A percentile compares a stretch with the other conserved stretches of the same genome.
Evolutionary conservation across 2,888 invertebrate species (phyloP).

Genomic region (Cataglyphis albicans): DNA sequence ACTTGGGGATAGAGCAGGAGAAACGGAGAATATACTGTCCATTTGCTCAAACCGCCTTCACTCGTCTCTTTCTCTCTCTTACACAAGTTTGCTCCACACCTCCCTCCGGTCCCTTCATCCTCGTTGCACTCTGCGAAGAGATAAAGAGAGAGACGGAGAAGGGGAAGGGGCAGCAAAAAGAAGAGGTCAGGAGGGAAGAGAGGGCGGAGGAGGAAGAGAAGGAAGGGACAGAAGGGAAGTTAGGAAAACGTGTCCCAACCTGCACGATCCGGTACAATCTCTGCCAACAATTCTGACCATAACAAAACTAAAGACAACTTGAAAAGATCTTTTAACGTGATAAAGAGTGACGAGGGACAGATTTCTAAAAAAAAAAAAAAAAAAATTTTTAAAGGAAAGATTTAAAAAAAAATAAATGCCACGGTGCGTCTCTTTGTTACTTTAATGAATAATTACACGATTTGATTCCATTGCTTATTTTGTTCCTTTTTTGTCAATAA

Average conservation of each 20-base stretch:
- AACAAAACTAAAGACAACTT: slow-evolving; percentile 72
- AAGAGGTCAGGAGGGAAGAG: slow-evolving; percentile 35
- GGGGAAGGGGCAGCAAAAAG: slow-evolving; percentile 49
- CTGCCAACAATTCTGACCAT: slow-evolving; percentile 81
- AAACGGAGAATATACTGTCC: slow-evolving; percentile 29
- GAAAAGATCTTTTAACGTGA: not conserved
- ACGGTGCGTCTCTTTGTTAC: not conserved
- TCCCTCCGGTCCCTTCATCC: slow-evolving; percentile 48
- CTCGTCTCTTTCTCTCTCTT: slow-evolving; percentile 27
- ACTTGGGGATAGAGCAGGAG: slow-evolving; percentile 5
- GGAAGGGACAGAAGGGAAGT: slow-evolving; percentile 65
- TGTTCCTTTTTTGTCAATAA: slow-evolving; percentile 1
- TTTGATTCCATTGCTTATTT: slow-evolving; percentile 17
- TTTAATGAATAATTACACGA: not conserved
- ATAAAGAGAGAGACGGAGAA: slow-evolving; percentile 68
- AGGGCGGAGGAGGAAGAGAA: slow-evolving; percentile 19
- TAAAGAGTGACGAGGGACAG: not conserved
- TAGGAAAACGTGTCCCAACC: slow-evolving; percentile 84
- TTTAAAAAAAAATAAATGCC: slow-evolving; percentile 18
- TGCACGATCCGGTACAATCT: slow-evolving; percentile 84
- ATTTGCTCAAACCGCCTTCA: slow-evolving; percentile 39
- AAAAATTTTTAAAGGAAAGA: not conserved
- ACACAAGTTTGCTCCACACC: slow-evolving; percentile 48
- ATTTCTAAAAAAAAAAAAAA: not conserved
- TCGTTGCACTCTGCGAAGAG: slow-evolving; percentile 55